Evolutionary conservation across 2,113 vertebrate genomes (phyloP).

Genomic region (Sphyrna mokarran): DNA sequence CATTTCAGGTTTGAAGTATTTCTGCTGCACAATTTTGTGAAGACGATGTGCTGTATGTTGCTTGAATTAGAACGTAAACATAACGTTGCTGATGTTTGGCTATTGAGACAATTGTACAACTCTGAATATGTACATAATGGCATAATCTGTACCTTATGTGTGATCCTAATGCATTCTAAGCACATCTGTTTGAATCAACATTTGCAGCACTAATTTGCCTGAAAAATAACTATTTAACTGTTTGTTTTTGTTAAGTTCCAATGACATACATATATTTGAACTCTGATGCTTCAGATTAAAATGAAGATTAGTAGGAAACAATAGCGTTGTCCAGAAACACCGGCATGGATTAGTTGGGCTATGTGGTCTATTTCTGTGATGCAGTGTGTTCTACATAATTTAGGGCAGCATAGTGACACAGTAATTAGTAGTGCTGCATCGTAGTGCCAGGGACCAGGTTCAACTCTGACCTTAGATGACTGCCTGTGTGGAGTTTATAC

Average conservation of each 20-base stretch:
- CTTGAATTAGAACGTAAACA: neutral
- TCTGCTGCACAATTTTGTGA: neutral
- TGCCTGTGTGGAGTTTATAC: no score
- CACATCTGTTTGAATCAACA: neutral
- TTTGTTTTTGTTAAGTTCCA: neutral
- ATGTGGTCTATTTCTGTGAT: neutral
- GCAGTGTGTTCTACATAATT: neutral
- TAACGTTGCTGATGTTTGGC: neutral
- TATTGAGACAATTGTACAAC: neutral
- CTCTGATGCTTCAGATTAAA: neutral
- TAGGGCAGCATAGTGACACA: no score
- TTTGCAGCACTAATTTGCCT: neutral
- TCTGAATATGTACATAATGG: neutral
- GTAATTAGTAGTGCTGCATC: no score
- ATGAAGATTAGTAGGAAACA: neutral
- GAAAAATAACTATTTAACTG: neutral
- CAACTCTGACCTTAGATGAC: no score
- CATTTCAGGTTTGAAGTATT: neutral
- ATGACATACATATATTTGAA: neutral
- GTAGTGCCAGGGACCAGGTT: no score
- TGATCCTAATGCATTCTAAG: conserved; percentile 7
- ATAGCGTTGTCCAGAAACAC: neutral
- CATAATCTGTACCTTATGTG: neutral
- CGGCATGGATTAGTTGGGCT: neutral
- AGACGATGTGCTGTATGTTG: neutral